These are phyloP conservation scores for Venustaconcha ellipsiformis DNA, from an alignment of 1,140 invertebrate species.

Conservation along the genomic window DNA sequence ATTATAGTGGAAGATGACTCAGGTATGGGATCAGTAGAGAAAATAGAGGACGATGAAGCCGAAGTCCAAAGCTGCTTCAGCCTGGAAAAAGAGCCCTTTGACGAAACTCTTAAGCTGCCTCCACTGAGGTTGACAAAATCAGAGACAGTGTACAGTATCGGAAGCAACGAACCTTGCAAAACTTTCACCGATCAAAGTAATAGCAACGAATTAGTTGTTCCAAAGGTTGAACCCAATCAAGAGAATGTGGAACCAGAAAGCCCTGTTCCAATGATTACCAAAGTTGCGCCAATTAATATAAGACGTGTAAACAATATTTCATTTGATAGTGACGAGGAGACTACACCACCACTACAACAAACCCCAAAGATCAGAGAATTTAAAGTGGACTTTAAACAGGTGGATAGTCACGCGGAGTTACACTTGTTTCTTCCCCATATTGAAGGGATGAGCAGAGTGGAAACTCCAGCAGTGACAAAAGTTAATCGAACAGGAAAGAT, in stretches of 20 bases:
- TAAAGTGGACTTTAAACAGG: slow-evolving; percentile 47
- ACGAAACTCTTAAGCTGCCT: slow-evolving; percentile 2
- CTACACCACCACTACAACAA: not conserved
- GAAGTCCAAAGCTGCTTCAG: slow-evolving; percentile 23
- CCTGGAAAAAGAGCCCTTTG: slow-evolving; percentile 1
- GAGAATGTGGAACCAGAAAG: not conserved
- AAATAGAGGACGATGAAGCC: slow-evolving; percentile 2
- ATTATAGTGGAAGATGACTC: slow-evolving; percentile 27
- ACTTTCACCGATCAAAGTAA: not conserved
- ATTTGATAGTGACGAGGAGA: slow-evolving; percentile 5
- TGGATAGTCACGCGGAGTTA: slow-evolving; percentile 37
- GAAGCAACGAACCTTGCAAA: not conserved
- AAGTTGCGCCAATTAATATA: not conserved
- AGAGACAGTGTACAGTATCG: not conserved
- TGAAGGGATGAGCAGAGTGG: slow-evolving; percentile 16
- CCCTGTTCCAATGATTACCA: not conserved
- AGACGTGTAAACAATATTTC: slow-evolving; percentile 14
- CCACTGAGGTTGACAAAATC: slow-evolving; percentile 1
- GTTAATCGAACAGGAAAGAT: not conserved
- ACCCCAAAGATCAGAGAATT: slow-evolving; percentile 14
- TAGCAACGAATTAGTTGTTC: not conserved
- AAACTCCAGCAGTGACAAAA: slow-evolving; percentile 15
- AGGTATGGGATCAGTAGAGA: not conserved
- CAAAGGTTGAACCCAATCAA: not conserved
- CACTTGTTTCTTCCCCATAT: slow-evolving; percentile 50